phyloP scores from a whole-genome alignment of 2,888 invertebrate genomes.

The Yponomeuta sedellus region DNA sequence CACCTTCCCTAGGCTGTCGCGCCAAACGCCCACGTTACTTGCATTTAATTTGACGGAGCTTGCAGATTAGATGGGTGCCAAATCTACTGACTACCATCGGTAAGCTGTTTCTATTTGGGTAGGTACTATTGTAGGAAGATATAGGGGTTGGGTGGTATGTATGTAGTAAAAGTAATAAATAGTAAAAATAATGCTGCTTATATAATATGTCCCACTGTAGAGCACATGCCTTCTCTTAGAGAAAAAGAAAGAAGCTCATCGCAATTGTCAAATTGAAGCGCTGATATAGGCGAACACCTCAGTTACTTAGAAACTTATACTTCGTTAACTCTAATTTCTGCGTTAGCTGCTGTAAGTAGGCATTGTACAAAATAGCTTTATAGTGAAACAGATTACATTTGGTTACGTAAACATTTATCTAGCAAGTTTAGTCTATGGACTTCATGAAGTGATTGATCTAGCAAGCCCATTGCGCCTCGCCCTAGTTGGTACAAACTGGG shows the following conservation, averaged over 20 bases:
- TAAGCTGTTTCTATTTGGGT: neutral
- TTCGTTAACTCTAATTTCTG: neutral
- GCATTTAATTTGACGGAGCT: conserved; percentile 25
- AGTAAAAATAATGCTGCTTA: too few relatives aligned
- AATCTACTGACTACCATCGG: conserved; percentile 1
- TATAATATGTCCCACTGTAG: too few relatives aligned
- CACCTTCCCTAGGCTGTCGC: conserved; percentile 34
- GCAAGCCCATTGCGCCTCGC: conserved; percentile 8
- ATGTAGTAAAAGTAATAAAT: too few relatives aligned
- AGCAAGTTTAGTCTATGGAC: neutral
- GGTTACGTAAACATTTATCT: neutral
- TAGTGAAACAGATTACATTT: neutral
- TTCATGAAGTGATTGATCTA: neutral
- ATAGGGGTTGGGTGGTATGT: too few relatives aligned
- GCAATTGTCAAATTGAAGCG: too few relatives aligned
- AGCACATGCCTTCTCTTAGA: too few relatives aligned
- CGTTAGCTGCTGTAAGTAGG: neutral
- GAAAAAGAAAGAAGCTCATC: too few relatives aligned
- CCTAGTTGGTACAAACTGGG: conserved; percentile 29
- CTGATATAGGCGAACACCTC: too few relatives aligned
- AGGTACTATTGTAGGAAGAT: too few relatives aligned
- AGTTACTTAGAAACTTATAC: neutral
- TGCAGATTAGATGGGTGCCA: conserved; percentile 5
- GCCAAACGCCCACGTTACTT: conserved; percentile 49
- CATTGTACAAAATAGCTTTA: neutral